Conservation (phyloP, 2,113 vertebrate genomes). For the Mirza zaza region DNA sequence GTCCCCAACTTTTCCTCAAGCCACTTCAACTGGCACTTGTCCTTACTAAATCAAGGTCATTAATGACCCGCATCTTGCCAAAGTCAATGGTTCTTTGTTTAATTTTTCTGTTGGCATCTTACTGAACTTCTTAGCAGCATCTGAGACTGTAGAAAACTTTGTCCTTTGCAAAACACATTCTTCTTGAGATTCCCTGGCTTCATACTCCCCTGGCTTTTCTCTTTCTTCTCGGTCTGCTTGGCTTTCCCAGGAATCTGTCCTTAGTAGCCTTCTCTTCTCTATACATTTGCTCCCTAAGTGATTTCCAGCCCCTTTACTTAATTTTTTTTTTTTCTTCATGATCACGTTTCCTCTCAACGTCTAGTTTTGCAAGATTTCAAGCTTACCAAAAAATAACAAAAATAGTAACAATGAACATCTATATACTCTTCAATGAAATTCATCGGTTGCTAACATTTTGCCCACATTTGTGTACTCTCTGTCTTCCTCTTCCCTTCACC, state of each 20-base stretch:
- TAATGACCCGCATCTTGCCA: background rate
- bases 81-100: background rate
- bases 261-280: background rate
- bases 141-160: background rate
- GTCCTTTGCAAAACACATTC: background rate
- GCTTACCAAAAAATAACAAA: background rate
- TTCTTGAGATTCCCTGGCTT: background rate
- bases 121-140: background rate
- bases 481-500: background rate
- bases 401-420: background rate
- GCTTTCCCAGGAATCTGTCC: background rate
- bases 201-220: background rate
- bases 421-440: background rate
- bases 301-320: background rate
- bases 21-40: background rate
- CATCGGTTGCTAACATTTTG: background rate
- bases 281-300: background rate
- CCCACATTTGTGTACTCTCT: background rate
- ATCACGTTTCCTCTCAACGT: background rate
- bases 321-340: background rate
- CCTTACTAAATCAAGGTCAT: background rate
- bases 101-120: background rate
- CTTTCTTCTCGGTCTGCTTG: background rate
- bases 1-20: background rate
- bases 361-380: conserved; percentile 8